A percentile compares a stretch with the other conserved stretches of the same genome.
phyloP scores from a whole-genome alignment of 2,888 invertebrate species.

The Eristalinus aeneus region DNA sequence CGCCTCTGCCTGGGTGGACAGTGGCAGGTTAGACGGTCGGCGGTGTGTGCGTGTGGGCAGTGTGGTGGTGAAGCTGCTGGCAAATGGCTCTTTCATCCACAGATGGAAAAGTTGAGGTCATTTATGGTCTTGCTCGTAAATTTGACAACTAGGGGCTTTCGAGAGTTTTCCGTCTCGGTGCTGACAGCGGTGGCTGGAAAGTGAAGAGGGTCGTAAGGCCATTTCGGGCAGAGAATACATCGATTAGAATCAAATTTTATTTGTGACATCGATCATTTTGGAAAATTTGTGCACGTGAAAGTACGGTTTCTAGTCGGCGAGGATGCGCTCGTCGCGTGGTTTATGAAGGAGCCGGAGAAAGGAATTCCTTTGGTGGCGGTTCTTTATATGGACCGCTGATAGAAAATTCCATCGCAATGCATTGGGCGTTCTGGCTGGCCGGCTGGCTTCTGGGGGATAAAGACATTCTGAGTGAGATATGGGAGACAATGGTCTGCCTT shows the following conservation, averaged over 20 bases:
- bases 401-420: neutral
- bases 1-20: constrained; percentile 18
- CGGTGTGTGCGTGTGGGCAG: constrained; percentile 41
- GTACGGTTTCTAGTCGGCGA: neutral
- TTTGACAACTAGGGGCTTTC: constrained; percentile 29
- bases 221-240: constrained; percentile 45
- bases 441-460: neutral
- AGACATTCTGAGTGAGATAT: constrained; percentile 3
- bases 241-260: constrained; percentile 65
- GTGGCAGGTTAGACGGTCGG: constrained; percentile 26
- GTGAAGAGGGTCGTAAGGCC: constrained; percentile 51
- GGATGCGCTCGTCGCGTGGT: neutral
- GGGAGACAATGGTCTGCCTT: neutral
- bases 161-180: constrained; percentile 10
- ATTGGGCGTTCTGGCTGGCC: neutral
- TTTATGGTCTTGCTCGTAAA: constrained; percentile 67
- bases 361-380: neutral
- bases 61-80: neutral
- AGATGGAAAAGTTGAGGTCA: constrained; percentile 66
- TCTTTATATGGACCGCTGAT: neutral
- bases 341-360: neutral
- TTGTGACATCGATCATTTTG: constrained; percentile 55
- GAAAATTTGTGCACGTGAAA: constrained; percentile 28
- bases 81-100: constrained; percentile 29
- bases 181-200: constrained; percentile 32